phyloP scores from a whole-genome alignment of 2,113 vertebrate genomes.

The Dendrocopos noguchii region DNA sequence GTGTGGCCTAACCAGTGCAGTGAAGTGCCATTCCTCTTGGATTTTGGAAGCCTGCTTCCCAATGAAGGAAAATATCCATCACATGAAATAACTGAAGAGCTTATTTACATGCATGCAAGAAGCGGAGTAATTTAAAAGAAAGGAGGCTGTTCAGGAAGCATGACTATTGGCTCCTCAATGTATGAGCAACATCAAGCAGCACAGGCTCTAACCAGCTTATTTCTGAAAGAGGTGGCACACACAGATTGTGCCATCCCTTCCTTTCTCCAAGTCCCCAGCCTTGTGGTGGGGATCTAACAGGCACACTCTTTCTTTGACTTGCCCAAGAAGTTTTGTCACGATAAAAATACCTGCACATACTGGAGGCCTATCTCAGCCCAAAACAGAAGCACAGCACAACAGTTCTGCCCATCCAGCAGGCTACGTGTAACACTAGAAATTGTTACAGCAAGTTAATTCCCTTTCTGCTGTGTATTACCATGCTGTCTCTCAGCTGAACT shows the following conservation, averaged over 20 bases:
- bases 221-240: background rate
- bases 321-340: background rate
- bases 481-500: background rate
- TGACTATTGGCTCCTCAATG: background rate
- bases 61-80: background rate
- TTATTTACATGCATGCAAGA: background rate
- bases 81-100: background rate
- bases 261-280: background rate
- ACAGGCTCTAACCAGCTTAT: background rate
- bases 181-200: rapidly evolving
- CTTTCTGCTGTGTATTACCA: background rate
- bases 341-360: background rate
- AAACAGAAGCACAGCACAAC: background rate
- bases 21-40: background rate
- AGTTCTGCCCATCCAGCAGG: background rate
- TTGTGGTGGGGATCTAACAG: no score
- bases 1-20: no score
- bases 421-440: background rate
- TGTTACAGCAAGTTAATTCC: background rate
- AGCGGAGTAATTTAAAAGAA: background rate
- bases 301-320: background rate
- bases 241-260: background rate
- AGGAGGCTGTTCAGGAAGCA: background rate
- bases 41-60: background rate
- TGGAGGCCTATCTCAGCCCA: background rate